Evolutionary conservation across 2,888 invertebrate genomes (phyloP).

Genomic region (Drosophila neutralis): DNA sequence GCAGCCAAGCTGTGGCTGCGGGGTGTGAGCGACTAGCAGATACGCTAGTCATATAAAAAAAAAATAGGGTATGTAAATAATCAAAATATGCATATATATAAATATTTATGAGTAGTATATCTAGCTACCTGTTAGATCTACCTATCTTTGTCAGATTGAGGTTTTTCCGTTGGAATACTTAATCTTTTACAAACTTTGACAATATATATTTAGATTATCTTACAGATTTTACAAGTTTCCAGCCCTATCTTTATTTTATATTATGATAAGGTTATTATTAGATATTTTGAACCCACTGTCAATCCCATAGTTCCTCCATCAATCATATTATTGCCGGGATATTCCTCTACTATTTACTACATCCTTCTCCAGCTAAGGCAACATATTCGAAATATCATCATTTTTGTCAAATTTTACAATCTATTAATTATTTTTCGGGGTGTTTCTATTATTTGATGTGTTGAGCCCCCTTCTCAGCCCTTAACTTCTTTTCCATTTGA

Average conservation of each 20-base stretch:
- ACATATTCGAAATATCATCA: background rate
- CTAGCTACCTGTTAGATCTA: too few species aligned
- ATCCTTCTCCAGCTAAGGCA: background rate
- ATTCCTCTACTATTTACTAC: background rate
- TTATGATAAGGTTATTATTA: background rate
- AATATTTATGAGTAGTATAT: background rate
- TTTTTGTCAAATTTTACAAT: background rate
- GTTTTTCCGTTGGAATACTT: too few species aligned
- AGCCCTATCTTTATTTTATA: too few species aligned
- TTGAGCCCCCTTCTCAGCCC: background rate
- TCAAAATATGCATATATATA: background rate
- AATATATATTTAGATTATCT: too few species aligned
- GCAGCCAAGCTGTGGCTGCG: slow-evolving; percentile 3
- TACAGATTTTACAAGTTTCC: too few species aligned
- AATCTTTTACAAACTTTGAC: too few species aligned
- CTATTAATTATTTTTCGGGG: background rate
- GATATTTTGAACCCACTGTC: background rate
- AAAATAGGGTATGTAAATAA: background rate
- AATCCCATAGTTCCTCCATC: background rate
- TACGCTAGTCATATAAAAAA: slow-evolving; percentile 19
- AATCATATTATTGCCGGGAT: background rate
- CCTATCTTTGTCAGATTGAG: too few species aligned
- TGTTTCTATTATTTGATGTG: background rate
- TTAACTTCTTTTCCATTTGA: background rate
- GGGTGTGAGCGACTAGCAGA: background rate